Conservation (phyloP, 1,140 invertebrate genomes). For the Maniola jurtina region DNA sequence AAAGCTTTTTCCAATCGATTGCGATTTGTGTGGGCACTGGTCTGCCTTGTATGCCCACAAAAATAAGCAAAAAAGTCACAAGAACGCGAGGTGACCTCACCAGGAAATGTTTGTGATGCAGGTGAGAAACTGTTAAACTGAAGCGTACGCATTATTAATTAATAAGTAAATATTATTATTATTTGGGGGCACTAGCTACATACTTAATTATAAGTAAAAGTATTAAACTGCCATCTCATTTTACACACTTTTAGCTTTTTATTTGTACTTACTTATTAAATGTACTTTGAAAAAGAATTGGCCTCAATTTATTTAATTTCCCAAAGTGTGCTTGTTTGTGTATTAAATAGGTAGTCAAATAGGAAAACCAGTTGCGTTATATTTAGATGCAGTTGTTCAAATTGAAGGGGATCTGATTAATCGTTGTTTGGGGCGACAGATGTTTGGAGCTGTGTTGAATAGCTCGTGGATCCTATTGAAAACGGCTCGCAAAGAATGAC, state of each 20-base stretch:
- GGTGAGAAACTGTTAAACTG: conserved; percentile 7
- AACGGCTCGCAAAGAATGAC: conserved; percentile 41
- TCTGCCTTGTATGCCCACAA: background rate
- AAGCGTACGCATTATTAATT: background rate
- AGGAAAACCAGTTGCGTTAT: conserved; percentile 26
- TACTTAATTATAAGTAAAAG: no score
- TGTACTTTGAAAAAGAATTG: no score
- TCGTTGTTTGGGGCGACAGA: conserved; percentile 66
- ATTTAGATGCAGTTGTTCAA: conserved; percentile 40
- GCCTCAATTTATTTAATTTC: background rate
- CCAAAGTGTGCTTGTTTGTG: background rate
- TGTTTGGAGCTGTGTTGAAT: conserved; percentile 57
- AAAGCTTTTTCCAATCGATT: no score
- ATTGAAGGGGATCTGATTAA: conserved; percentile 57
- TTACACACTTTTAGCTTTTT: no score
- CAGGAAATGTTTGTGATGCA: conserved; percentile 12
- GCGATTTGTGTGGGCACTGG: no score
- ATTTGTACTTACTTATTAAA: no score
- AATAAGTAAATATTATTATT: background rate
- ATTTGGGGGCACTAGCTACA: no score
- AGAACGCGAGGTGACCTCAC: conserved; percentile 9
- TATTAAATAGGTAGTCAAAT: background rate
- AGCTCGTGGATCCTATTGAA: conserved; percentile 63
- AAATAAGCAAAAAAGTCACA: background rate
- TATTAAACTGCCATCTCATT: no score